phyloP scores from a whole-genome alignment of 2,797 vertebrate species.

The Lindbergichthys nudifrons region DNA sequence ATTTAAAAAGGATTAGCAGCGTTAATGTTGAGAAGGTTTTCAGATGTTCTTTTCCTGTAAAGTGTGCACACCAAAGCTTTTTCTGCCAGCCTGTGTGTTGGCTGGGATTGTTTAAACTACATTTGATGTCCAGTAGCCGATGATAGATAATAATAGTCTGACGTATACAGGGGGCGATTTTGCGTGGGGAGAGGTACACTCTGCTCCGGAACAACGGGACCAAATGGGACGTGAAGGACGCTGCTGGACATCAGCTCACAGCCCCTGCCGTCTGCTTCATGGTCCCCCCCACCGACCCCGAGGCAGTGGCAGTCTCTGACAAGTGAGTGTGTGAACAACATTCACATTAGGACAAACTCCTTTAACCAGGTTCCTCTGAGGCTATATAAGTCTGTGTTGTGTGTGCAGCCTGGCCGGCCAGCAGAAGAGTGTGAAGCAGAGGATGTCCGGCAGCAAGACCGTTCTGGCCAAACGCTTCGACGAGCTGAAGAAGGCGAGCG shows the following conservation, averaged over 20 bases:
- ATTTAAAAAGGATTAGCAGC: background rate
- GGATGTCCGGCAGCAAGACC: conserved; percentile 82
- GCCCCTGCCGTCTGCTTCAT: conserved; percentile 94
- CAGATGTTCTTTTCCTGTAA: background rate
- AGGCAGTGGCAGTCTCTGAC: conserved; percentile 86
- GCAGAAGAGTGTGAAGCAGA: conserved; percentile 87
- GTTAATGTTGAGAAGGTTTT: background rate
- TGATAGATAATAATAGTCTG: conserved; percentile 10
- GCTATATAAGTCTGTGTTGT: conserved; percentile 7
- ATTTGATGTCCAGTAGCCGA: background rate
- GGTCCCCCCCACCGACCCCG: conserved; percentile 91
- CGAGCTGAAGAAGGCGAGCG: conserved; percentile 86
- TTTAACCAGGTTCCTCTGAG: background rate
- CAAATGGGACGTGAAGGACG: conserved; percentile 92
- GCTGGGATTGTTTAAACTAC: background rate
- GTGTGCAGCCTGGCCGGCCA: conserved; percentile 85
- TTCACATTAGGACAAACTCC: background rate
- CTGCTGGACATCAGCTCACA: conserved; percentile 80
- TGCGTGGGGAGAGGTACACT: conserved; percentile 90
- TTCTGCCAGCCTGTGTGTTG: background rate
- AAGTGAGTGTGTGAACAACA: conserved; percentile 82
- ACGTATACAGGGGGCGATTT: conserved; percentile 86
- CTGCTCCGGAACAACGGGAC: conserved; percentile 88
- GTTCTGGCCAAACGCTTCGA: conserved; percentile 84
- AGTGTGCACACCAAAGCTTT: background rate